Evolutionary conservation across 2,888 invertebrate species (phyloP).

Genomic region (Dorcus parallelipipedus): DNA sequence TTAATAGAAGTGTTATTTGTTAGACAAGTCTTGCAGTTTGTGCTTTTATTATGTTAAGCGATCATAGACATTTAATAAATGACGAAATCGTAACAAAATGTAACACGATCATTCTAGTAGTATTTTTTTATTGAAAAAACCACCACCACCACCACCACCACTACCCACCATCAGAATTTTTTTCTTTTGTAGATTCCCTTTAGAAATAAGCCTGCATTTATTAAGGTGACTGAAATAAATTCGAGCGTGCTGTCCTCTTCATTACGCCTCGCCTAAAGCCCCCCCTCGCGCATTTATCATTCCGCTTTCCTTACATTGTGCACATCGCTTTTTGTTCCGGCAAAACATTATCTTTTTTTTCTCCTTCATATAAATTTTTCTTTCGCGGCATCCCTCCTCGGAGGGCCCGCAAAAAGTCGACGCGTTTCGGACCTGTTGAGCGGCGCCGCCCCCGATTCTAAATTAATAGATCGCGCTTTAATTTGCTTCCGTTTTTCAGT

Average conservation of each 20-base stretch:
- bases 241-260: conserved; percentile 36
- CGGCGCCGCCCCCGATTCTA: too few species aligned
- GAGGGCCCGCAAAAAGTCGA: too few species aligned
- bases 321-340: conserved; percentile 40
- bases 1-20: too few species aligned
- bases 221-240: conserved; percentile 38
- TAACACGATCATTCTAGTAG: too few species aligned
- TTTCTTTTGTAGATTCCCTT: not conserved
- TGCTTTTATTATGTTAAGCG: too few species aligned
- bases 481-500: too few species aligned
- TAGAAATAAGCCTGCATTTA: conserved; percentile 29
- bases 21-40: too few species aligned
- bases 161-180: not conserved
- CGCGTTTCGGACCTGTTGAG: too few species aligned
- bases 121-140: conserved; percentile 4
- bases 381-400: not conserved
- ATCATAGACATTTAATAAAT: too few species aligned
- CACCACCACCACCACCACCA: not conserved
- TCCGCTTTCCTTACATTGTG: conserved; percentile 39
- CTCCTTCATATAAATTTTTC: not conserved
- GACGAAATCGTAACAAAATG: too few species aligned
- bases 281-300: conserved; percentile 39
- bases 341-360: conserved; percentile 29
- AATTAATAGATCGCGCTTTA: too few species aligned
- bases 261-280: conserved; percentile 37